These are phyloP conservation scores for Condylura cristata DNA, from an alignment of 2,113 vertebrate genomes.

Conservation along the genomic window DNA sequence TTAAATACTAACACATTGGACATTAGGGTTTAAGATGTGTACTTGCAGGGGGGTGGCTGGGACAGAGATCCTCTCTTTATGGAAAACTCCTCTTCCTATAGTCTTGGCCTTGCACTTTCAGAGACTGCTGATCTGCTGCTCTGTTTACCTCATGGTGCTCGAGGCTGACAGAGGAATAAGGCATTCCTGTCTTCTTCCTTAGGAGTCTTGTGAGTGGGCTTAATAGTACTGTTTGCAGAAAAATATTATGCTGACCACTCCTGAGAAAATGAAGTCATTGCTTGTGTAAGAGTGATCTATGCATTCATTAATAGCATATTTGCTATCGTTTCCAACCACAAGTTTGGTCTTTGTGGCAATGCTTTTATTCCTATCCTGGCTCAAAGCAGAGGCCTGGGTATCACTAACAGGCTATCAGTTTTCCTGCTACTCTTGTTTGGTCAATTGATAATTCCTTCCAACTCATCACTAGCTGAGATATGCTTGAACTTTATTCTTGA, in stretches of 20 bases:
- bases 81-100: not conserved
- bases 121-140: not conserved
- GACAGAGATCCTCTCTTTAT: not conserved
- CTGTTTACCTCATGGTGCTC: not conserved
- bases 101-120: not conserved
- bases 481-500: conserved; percentile 32
- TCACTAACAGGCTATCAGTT: not conserved
- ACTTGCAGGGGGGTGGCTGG: not conserved
- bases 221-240: conserved; percentile 34
- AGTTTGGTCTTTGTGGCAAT: conserved; percentile 44
- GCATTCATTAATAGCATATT: conserved; percentile 67
- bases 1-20: not conserved
- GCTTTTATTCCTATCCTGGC: conserved; percentile 44
- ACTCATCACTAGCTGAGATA: not conserved
- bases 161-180: not conserved
- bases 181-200: not conserved
- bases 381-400: not conserved
- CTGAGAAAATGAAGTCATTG: conserved; percentile 69
- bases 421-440: not conserved
- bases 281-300: conserved; percentile 67
- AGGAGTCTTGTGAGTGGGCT: not conserved
- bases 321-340: conserved; percentile 65
- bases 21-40: not conserved
- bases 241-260: conserved; percentile 30
- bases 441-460: conserved; percentile 17